A percentile compares a stretch with the other conserved stretches of the same genome.
phyloP scores from a whole-genome alignment of 2,797 vertebrate species.

The Myotis findleyi region DNA sequence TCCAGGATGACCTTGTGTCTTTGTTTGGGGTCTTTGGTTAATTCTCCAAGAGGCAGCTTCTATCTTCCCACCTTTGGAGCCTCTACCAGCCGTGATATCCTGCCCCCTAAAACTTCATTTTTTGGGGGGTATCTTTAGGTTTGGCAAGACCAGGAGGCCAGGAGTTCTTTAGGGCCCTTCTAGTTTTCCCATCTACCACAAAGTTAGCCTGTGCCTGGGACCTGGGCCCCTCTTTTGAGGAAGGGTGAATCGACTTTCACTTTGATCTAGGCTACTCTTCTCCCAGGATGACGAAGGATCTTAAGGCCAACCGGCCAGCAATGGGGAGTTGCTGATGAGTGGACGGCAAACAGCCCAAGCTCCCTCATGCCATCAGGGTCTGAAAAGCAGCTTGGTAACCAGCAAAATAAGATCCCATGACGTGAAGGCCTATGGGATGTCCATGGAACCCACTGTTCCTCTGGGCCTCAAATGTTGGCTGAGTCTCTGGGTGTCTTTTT shows the following conservation, averaged over 20 bases:
- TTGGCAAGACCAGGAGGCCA: conserved; percentile 23
- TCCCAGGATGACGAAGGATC: conserved; percentile 5
- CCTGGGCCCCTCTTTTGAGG: not conserved
- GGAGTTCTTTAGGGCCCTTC: not conserved
- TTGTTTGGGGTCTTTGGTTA: conserved; percentile 79
- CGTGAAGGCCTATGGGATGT: not conserved
- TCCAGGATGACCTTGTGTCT: not conserved
- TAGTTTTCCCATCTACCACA: not conserved
- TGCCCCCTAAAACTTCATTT: not conserved
- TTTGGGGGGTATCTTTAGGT: not conserved
- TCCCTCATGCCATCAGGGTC: not conserved
- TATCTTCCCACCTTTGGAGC: not conserved
- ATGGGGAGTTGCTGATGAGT: not conserved
- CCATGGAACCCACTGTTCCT: conserved; percentile 2
- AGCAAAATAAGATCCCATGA: not conserved
- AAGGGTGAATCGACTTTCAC: not conserved
- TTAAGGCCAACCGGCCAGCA: not conserved
- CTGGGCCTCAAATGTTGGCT: not conserved
- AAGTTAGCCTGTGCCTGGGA: not conserved
- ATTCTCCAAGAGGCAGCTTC: conserved; percentile 64
- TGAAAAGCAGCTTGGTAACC: conserved; percentile 5
- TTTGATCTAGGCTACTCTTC: not conserved
- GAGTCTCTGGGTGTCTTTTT: conserved; percentile 33
- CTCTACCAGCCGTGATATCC: not conserved
- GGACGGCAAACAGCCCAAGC: conserved; percentile 10